Evolutionary conservation across 2,113 vertebrate species (phyloP).

Genomic region (Oreochromis niloticus): DNA sequence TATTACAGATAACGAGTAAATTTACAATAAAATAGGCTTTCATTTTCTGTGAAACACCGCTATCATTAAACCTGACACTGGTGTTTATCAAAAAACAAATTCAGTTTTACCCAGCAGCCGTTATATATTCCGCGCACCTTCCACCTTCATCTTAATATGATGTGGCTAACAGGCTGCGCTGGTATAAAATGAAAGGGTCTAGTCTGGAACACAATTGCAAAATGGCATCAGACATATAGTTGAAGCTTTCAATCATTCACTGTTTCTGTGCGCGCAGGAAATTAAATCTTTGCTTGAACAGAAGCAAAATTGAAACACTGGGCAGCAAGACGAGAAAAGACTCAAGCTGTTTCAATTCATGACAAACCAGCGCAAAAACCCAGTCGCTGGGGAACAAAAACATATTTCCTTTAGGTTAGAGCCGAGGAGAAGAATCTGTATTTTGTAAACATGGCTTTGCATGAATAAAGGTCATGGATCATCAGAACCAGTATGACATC

Average conservation of each 20-base stretch:
- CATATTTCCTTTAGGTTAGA: background rate
- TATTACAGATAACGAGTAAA: background rate
- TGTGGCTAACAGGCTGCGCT: background rate
- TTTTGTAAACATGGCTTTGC: background rate
- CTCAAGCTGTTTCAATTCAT: background rate
- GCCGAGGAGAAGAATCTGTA: background rate
- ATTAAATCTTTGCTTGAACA: background rate
- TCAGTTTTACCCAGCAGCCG: background rate
- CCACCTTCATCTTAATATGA: background rate
- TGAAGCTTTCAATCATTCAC: background rate
- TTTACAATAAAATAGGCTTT: background rate
- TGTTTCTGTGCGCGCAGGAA: background rate
- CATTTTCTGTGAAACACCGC: accelerated
- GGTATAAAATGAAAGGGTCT: background rate
- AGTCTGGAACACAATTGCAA: background rate
- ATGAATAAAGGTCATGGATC: background rate
- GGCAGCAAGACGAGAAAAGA: background rate
- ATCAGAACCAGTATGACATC: background rate
- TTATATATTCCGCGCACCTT: background rate
- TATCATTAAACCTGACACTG: background rate
- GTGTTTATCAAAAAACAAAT: background rate
- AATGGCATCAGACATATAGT: background rate
- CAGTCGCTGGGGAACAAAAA: accelerated
- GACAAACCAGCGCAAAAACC: background rate
- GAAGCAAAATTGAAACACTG: background rate